Base-by-base conservation (phyloP, 1,140 invertebrate genomes). In the Arctopsyche grandis region DNA sequence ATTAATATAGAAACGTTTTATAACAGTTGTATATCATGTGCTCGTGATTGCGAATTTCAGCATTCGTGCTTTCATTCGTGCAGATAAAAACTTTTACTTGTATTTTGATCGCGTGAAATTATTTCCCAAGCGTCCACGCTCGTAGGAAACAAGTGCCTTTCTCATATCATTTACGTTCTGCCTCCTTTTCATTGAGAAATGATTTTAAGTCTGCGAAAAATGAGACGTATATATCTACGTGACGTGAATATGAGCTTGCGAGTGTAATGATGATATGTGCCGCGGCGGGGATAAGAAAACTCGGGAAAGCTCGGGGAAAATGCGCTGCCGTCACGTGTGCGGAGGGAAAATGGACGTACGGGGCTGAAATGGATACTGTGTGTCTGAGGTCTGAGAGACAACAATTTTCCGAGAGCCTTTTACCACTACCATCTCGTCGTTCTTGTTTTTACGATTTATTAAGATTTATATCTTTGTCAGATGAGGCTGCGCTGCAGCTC, bases 181-280 rank as follows among this genome's bases (percentile, higher is more conserved):
- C 21, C 10, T 29, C 71, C 71, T 46, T 74, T 48, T 74, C 71
- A 74, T 74, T 74, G 71, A 74, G 71, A 74, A 74, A 74, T 74
- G 71, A 74, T 74, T 74, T 74, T 74, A 74, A 74, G 71, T 74
- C 71, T 48, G 71, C 44, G 71, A 74, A 74, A 74, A 74, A 74
- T 74, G 71, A 74, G 71, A 74, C 46, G 52, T 74, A 74, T 74
- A 74, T 56, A 56, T 74, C 24, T 74, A 74, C 71, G 71, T 74
- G 71, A 74, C 71, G 46, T 24, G 71, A 74, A 74, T 74, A 74
- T 74, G 71, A 74, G 44, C 14, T 22, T 9, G 16, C 14, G 22
- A 21, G 63, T 56, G 44, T 74, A 74, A 74, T 74, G 71, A 74
- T 74, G 71, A 74, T 74, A 74, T 74, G 71, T 74, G 71, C 44